These are phyloP conservation scores for Lasioglossum baleicum DNA, from an alignment of 1,140 invertebrate genomes.

Conservation along the genomic window DNA sequence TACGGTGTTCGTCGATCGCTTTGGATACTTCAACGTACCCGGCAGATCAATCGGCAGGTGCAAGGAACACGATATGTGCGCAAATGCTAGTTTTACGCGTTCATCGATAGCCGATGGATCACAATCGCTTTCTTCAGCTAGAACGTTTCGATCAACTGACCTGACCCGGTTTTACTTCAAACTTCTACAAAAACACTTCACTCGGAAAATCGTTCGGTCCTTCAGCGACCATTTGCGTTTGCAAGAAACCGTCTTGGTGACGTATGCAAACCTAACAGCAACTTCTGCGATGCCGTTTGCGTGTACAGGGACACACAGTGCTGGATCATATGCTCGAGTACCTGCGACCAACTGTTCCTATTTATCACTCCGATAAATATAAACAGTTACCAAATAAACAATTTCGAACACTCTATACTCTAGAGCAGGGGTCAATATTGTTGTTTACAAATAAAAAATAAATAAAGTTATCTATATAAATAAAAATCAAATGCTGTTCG, in stretches of 20 bases:
- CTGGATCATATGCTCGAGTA: constrained; percentile 13
- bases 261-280: background rate
- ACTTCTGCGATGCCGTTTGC: background rate
- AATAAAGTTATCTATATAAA: too few species aligned
- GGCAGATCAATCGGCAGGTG: too few species aligned
- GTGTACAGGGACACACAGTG: background rate
- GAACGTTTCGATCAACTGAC: background rate
- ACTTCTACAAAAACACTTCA: background rate
- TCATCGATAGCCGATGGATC: too few species aligned
- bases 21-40: too few species aligned
- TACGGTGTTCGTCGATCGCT: too few species aligned
- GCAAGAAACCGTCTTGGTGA: background rate
- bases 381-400: too few species aligned
- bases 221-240: background rate
- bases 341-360: constrained; percentile 3
- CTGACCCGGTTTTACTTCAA: background rate
- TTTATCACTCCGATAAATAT: background rate
- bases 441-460: too few species aligned
- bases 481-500: too few species aligned
- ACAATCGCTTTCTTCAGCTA: too few species aligned
- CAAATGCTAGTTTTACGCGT: too few species aligned
- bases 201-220: background rate
- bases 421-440: too few species aligned
- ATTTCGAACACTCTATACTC: background rate
- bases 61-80: too few species aligned